Evolutionary conservation across 2,113 vertebrate species (phyloP).

Genomic region (Tylochromis polylepis): DNA sequence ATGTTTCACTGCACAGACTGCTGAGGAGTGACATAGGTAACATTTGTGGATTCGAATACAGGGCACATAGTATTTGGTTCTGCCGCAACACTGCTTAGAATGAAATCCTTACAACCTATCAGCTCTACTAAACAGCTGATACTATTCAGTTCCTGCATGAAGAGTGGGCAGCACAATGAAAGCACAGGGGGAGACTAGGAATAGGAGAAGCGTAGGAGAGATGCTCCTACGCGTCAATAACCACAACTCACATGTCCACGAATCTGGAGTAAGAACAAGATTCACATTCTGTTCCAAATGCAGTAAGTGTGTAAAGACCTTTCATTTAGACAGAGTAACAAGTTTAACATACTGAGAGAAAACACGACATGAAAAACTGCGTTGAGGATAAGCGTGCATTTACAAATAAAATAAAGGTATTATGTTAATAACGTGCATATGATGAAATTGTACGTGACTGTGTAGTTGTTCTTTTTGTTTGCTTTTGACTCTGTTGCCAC

Average conservation of each 20-base stretch:
- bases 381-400: neutral
- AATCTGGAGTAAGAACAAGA: neutral
- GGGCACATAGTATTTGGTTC: neutral
- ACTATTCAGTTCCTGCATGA: slow-evolving; percentile 17
- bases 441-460: neutral
- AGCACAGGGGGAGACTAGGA: slow-evolving; percentile 18
- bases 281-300: slow-evolving; percentile 4
- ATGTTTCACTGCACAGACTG: neutral
- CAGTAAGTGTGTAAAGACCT: neutral
- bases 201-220: slow-evolving; percentile 52
- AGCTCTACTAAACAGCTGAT: slow-evolving; percentile 14
- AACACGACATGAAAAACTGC: neutral
- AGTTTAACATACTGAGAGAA: neutral
- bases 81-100: neutral
- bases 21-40: neutral
- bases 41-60: neutral
- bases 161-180: slow-evolving; percentile 35
- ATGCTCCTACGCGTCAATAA: slow-evolving; percentile 4
- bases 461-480: neutral
- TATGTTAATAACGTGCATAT: neutral
- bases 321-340: neutral
- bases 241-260: neutral
- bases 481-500: neutral
- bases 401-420: too few species aligned
- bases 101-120: neutral